Evolutionary conservation across 2,113 vertebrate species (phyloP), one percentile per base, ranked within the genome.

Genomic region (Morone chrysops): DNA sequence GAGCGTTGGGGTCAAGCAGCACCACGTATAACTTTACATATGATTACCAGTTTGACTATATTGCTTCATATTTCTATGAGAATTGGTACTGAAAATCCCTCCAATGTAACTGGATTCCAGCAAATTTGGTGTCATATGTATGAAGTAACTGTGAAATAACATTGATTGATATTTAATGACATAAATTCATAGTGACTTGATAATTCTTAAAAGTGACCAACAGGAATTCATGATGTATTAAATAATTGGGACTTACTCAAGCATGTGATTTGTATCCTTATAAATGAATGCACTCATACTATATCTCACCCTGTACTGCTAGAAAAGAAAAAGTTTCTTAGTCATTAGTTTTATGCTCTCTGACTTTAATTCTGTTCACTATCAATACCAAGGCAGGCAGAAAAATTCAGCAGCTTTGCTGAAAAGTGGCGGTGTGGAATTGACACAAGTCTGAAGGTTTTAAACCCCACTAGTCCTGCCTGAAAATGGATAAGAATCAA

Each of bases 401-500:
- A 54, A 78, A 47, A 67, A 36, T 56, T 48, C 54, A 11, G 48
- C n/a, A 60, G 81, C 41, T 75, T 77, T 78, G 48, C 41, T 67
- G 48, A 70, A 60, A 54, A 38, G 45, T 25, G 61, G 50, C 45
- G 0, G 6, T 68, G 62, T 4, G 6, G 67, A 81, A 43, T 71
- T n/a, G 54, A 75, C 75, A 83, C 6, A 22, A 60, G 68, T 74
- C 66, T 12, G 17, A 53, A 68, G 76, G 75, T 70, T 82, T 87
- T 66, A 73, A 81, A 75, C 31, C 74, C 70, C 54, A 31, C 69
- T 36, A 31, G 48, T 77, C 25, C 41, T 80, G 75, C 71, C 71
- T 87, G 66, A 70, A 63, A 82, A 73, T 40, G 25, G 80, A 88
- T 85, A 83, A 87, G 62, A 82, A 86, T 84, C 81, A 71, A 78